Evolutionary conservation across 2,113 vertebrate species (phyloP).

Genomic region (Hemibagrus wyckioides): DNA sequence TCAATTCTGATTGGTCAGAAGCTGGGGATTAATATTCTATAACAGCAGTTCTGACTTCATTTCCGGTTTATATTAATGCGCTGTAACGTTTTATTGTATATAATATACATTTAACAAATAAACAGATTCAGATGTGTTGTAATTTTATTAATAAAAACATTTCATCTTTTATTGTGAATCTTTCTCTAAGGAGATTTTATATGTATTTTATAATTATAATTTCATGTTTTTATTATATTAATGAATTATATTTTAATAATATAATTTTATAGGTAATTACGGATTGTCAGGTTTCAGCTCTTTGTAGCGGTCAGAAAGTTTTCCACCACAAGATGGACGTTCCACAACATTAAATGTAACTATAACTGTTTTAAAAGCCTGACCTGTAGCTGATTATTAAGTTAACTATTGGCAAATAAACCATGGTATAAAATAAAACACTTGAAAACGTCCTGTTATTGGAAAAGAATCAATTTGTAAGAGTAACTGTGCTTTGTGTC

Average conservation of each 20-base stretch:
- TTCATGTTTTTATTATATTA: no score
- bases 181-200: no score
- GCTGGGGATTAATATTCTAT: neutral
- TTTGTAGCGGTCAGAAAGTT: neutral
- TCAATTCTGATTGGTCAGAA: neutral
- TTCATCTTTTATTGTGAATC: no score
- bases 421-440: neutral
- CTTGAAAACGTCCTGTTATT: neutral
- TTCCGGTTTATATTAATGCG: neutral
- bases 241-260: no score
- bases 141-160: neutral
- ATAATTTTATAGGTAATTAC: no score
- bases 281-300: neutral
- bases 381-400: neutral
- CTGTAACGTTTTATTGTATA: neutral
- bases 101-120: no score
- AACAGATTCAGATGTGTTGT: neutral
- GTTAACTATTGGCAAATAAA: neutral
- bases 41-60: neutral
- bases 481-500: neutral
- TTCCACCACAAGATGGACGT: neutral
- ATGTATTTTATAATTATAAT: no score
- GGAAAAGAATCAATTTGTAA: neutral
- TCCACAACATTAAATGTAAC: neutral
- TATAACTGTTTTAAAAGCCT: neutral